Base-by-base conservation (phyloP, 1,140 invertebrate species). In the Calliopsis andreniformis region DNA sequence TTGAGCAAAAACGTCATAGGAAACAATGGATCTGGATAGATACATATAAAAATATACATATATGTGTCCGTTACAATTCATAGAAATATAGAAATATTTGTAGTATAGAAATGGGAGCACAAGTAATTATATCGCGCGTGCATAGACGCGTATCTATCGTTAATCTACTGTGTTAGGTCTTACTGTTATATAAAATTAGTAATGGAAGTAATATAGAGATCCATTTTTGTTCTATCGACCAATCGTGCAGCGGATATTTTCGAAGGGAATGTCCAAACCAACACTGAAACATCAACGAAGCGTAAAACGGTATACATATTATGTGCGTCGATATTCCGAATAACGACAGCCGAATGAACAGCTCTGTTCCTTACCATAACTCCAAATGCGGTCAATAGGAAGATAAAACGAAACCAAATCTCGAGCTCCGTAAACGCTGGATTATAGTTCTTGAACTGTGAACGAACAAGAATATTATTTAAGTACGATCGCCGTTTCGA, bases 201-300 rank as follows among this genome's bases (percentile, higher is more conserved):
- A 98, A 91, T n/a, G 98, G 97, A 75, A 99, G 92, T 30, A 99
- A 92, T 28, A 98, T 91, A 0, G 97, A 97, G 85, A 99, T 95
- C 98, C 98, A 99, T 91, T 97, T 98, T 88, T 99, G 98, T 92
- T 99, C 98, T 82, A 99, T 98, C 5, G 98, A 98, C 98, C 98
- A 99, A 91, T 99, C 98, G 82, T 95, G 94, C 3, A 98, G 93
- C 0, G 96, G 94, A 93, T 97, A 99, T 89, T 96, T 98, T 86
- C 97, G 93, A 64, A 99, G 92, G 0, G 95, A 95, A 91, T 98
- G 96, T 6, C 96, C 96, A 92, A 98, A 98, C 95, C 97, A 97
- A 89, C 96, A 98, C 98, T 99, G 91, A 93, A 90, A 87, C n/a
- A 78, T 80, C 12, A 23, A 70, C 23, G 53, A 18, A 51, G 49